Conservation (phyloP, 1,140 invertebrate species). For the Platyscapa corneri region DNA sequence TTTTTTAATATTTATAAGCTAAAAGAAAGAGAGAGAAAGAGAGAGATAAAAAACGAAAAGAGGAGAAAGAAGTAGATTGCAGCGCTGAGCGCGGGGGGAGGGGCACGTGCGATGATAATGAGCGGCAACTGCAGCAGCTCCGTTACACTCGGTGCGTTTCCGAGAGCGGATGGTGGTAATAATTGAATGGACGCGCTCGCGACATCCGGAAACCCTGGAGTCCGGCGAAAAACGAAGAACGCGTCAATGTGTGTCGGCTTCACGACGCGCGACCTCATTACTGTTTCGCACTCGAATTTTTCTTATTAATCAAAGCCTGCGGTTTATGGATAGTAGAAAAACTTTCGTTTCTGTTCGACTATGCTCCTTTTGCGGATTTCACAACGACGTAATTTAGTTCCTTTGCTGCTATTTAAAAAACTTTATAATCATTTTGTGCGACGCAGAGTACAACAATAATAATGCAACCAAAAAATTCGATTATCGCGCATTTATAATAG, state of each 20-base stretch:
- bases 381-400: not conserved
- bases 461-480: not conserved
- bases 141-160: slow-evolving; percentile 16
- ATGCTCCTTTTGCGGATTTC: too few species aligned
- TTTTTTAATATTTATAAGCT: not conserved
- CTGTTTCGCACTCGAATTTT: not conserved
- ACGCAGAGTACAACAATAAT: not conserved
- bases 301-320: not conserved
- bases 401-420: not conserved
- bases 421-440: not conserved
- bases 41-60: not conserved
- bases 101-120: not conserved
- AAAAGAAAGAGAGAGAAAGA: not conserved
- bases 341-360: not conserved
- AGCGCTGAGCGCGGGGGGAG: not conserved
- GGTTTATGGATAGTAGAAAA: not conserved
- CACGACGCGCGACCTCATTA: not conserved
- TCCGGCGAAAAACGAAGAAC: not conserved
- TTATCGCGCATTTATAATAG: not conserved
- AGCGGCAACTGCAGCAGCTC: not conserved
- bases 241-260: slow-evolving; percentile 9
- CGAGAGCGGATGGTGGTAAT: slow-evolving; percentile 44
- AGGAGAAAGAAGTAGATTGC: not conserved
- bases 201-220: slow-evolving; percentile 2
- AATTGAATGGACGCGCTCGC: slow-evolving; percentile 36